Base-by-base conservation (phyloP, 2,797 vertebrate species). In the Acanthurus leucopareius region DNA sequence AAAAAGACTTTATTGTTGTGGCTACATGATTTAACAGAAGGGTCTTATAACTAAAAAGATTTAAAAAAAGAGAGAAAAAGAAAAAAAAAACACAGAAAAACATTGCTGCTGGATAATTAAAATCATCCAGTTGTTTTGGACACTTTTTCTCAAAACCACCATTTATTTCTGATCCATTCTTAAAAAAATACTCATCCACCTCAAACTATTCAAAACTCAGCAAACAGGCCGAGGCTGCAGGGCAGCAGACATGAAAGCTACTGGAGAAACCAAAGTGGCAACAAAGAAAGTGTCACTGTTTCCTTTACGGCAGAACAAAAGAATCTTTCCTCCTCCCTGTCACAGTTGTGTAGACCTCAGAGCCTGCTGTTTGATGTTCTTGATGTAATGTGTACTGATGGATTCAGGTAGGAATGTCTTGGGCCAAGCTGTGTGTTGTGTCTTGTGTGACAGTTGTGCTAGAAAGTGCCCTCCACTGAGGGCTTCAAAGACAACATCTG, bases 401-500 rank as follows among this genome's bases (percentile, higher is more conserved):
- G 86, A 90, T 92, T 87, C 82, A 90, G 83, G 89, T 91, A 91
- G 69, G 83, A 75, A 82, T 80, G 85, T 92, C 79, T 76, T 59
- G 76, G 74, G 85, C 85, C 77, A 75, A 80, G 85, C 79, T 81
- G 84, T 86, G 89, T 54, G 81, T 69, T 61, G 83, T 84, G 84
- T 82, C 84, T 82, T 56, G 79, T 74, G 89, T 92, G 90, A 91
- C 91, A 93, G 92, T 87, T 84, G 88, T 83, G 80, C 79, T 73
- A 83, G 70, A 82, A 89, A 85, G 85, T 86, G 86, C 86, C 87
- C 84, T 90, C 86, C 88, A 53, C 84, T 2, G 86, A 93, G 88
- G 83, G 78, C 89, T 91, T 94, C 89, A 92, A 94, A 94, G 90
- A 92, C 82, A 65, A 91, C 93, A 93, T 93, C 93, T 94, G 93